These are phyloP conservation scores for Agonopterix heracliana DNA, from an alignment of 2,888 invertebrate genomes.

Conservation along the genomic window DNA sequence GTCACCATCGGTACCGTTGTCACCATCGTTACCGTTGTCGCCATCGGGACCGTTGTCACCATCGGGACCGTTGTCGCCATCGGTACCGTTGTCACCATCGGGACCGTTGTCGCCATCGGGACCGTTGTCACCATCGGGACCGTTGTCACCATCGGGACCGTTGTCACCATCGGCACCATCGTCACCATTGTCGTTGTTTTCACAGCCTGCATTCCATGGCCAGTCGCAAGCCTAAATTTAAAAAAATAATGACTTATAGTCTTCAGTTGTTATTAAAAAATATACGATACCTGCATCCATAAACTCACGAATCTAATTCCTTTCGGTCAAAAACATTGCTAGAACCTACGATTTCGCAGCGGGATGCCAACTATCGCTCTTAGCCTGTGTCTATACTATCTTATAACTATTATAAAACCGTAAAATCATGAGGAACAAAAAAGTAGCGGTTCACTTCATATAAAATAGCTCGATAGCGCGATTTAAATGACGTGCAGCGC, in stretches of 20 bases:
- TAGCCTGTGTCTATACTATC: too few species aligned
- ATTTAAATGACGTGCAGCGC: too few species aligned
- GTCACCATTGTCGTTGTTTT: slow-evolving; percentile 3
- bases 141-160: not conserved
- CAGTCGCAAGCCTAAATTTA: slow-evolving; percentile 28
- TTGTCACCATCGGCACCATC: not conserved
- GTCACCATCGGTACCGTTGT: not conserved
- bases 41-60: not conserved
- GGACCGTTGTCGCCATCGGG: slow-evolving; percentile 7
- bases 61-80: slow-evolving; percentile 4
- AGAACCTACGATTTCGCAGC: too few species aligned
- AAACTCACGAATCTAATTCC: too few species aligned
- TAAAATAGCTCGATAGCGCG: too few species aligned
- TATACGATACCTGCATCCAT: too few species aligned
- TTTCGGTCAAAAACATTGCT: too few species aligned
- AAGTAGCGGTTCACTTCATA: too few species aligned
- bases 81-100: slow-evolving; percentile 6
- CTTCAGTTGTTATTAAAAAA: not conserved
- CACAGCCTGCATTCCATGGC: slow-evolving; percentile 24
- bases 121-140: slow-evolving; percentile 4
- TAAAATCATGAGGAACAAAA: too few species aligned
- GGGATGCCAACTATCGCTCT: too few species aligned
- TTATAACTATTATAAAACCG: too few species aligned
- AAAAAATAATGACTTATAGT: not conserved
- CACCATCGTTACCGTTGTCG: slow-evolving; percentile 2